Percentiles rank a stretch among this genome's conserved stretches.
phyloP scores from a whole-genome alignment of 2,797 vertebrate species.

The Meriones psammophilus region DNA sequence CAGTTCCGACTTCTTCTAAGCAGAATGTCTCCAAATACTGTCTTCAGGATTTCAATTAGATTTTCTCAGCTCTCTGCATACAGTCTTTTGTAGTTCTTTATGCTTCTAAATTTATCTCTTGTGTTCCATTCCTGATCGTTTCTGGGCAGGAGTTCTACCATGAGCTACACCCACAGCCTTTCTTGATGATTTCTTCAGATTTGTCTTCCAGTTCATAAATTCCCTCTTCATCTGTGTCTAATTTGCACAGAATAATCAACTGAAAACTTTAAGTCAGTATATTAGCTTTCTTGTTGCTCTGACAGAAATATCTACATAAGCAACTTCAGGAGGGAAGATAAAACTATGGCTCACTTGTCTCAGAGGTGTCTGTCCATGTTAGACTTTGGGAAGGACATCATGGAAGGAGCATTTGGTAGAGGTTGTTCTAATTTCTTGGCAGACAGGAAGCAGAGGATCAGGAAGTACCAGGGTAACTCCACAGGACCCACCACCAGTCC shows the following conservation, averaged over 20 bases:
- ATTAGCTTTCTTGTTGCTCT: neutral
- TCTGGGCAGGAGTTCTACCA: neutral
- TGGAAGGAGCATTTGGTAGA: neutral
- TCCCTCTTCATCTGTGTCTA: neutral
- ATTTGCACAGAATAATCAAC: neutral
- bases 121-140: neutral
- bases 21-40: neutral
- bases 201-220: constrained; percentile 29
- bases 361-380: neutral
- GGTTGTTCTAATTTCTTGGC: neutral
- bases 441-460: too few relatives aligned
- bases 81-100: neutral
- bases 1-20: neutral
- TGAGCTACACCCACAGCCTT: neutral
- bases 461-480: neutral
- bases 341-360: neutral
- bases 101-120: neutral
- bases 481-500: neutral
- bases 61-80: neutral
- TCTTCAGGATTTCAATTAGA: neutral
- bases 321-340: neutral
- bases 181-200: neutral
- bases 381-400: neutral
- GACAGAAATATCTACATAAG: neutral
- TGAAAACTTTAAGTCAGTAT: neutral